A percentile compares a stretch with the other conserved stretches of the same genome.
Conservation (phyloP, 2,113 vertebrate genomes). For the Dicrurus megarhynchus region DNA sequence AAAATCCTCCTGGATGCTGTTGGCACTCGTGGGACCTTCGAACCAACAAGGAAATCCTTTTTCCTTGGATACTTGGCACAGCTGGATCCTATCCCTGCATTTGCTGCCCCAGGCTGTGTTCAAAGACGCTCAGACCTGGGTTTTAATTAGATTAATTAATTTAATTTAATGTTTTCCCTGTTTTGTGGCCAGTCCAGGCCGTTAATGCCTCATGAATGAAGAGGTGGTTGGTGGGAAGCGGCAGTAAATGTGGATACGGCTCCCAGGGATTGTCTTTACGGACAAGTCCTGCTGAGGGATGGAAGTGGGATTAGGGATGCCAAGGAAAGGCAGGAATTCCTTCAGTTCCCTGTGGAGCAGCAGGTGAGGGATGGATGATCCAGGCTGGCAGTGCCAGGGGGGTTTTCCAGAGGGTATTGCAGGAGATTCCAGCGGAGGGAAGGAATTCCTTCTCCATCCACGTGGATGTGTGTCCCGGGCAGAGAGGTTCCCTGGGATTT, state of each 20-base stretch:
- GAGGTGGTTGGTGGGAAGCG: not conserved
- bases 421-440: not conserved
- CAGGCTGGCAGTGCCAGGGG: not conserved
- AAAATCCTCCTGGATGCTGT: not conserved
- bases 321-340: not conserved
- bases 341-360: not conserved
- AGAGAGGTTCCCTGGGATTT: accelerated
- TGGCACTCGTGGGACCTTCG: not conserved
- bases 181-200: not conserved
- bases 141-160: accelerated
- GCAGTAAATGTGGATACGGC: not conserved
- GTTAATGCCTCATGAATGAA: accelerated
- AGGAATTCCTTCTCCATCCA: too few species aligned
- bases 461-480: accelerated
- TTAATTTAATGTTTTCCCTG: accelerated
- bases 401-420: accelerated
- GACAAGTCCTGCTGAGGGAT: accelerated
- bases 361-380: not conserved
- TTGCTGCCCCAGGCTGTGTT: not conserved
- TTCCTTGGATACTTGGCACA: not conserved
- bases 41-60: not conserved
- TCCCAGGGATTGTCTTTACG: accelerated
- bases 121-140: not conserved
- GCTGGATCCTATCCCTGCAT: not conserved
- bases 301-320: not conserved